Percentiles rank a stretch among this genome's conserved stretches.
These are phyloP conservation scores for Pangasius djambal DNA, from an alignment of 2,797 vertebrate genomes.

Conservation along the genomic window DNA sequence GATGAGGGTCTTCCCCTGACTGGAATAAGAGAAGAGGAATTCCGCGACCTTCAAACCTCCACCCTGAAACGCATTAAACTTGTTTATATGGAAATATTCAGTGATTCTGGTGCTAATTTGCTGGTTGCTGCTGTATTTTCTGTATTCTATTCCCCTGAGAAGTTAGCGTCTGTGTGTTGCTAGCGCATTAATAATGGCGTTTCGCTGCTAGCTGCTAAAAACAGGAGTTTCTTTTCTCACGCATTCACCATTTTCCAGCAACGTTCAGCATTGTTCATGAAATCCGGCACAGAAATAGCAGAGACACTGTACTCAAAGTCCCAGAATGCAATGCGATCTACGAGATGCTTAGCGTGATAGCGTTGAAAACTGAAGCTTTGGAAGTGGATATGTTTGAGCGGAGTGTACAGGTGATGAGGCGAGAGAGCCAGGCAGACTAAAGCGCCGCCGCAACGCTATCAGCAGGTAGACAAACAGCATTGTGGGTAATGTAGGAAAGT, in stretches of 20 bases:
- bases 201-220: not conserved
- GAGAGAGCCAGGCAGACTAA: not conserved
- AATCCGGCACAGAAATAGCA: not conserved
- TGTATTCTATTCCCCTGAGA: not conserved
- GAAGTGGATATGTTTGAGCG: not conserved
- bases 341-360: not conserved
- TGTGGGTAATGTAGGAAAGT: not conserved
- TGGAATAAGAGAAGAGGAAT: not conserved
- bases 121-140: not conserved
- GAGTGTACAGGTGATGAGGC: not conserved
- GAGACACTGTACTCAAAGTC: not conserved
- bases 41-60: not conserved
- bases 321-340: not conserved
- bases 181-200: not conserved
- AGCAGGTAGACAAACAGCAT: not conserved
- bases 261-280: not conserved
- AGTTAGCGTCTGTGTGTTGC: not conserved
- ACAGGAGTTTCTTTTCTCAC: not conserved
- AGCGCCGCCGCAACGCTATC: not conserved
- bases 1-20: conserved; percentile 45
- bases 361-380: not conserved
- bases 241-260: no score
- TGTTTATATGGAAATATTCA: not conserved
- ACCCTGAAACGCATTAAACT: not conserved
- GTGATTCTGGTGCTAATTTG: no score